Base-by-base conservation (phyloP, 2,797 vertebrate genomes). In the Sarcoramphus papa region DNA sequence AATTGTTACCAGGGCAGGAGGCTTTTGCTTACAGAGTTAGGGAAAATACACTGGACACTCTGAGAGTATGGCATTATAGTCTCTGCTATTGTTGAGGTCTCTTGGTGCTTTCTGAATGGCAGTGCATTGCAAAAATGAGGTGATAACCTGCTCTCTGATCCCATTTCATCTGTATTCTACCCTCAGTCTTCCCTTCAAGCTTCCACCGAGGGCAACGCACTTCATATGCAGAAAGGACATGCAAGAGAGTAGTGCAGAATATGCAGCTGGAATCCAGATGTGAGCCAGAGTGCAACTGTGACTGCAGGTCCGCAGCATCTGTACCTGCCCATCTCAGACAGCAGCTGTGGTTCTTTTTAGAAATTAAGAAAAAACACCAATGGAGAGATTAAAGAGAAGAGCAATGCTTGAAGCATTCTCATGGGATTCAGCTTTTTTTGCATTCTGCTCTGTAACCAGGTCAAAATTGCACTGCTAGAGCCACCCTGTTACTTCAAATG, bases 1-100 rank as follows among this genome's bases (percentile, higher is more conserved):
- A 93, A 95, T 14, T 51, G 65, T 48, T 68, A 88, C 47, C 60
- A 70, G 75, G 59, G 85, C 76, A 90, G 74, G 16, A 92, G 69
- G 69, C 45, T 96, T 93, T 75, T 83, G 37, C 91, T 90, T 51
- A 90, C 33, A 57, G 84, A 94, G 60, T 88, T 74, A 87, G 16
- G 43, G 20, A 77, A 63, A 85, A 95, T 76, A 69, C 3, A 90
- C 45, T 90, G 82, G 54, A 88, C 59, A 7, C 76, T 86, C 64
- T 16, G 27, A 82, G 48, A 95, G 28, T 50, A 63, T 0, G 1
- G 73, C 23, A 67, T 69, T 94, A 88, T 7, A 69, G 54, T 20
- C 43, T 53, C 60, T 45, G 57, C 85, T 92, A 72, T 48, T 67
- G 65, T 30, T 41, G 85, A 86, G 62, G 78, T 92, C 54, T 50